A percentile compares a stretch with the other conserved stretches of the same genome.
phyloP scores from a whole-genome alignment of 2,113 vertebrate species.

The Mus musculus region GRCm39 chr16:10508001-10508500 shows the following conservation, averaged over 20 bases:
- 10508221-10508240: background rate
- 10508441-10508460: background rate
- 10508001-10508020: background rate
- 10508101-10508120: background rate
- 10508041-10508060: background rate
- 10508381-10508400: constrained; percentile 56
- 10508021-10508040: background rate
- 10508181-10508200: background rate
- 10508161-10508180: background rate
- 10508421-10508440: constrained; percentile 57
- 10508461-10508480: background rate
- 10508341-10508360: constrained; percentile 66
- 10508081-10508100: background rate
- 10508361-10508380: constrained; percentile 26
- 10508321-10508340: constrained; percentile 60
- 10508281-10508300: constrained; percentile 41
- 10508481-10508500: background rate
- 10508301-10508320: background rate
- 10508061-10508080: background rate
- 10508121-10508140: background rate
- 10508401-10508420: constrained; percentile 1
- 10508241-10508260: background rate
- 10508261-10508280: background rate
- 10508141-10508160: background rate
- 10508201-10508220: constrained; percentile 3